Evolutionary conservation across 2,797 vertebrate species (phyloP), one percentile per base, ranked within the genome.

Genomic region (Emydoidea blandingii): DNA sequence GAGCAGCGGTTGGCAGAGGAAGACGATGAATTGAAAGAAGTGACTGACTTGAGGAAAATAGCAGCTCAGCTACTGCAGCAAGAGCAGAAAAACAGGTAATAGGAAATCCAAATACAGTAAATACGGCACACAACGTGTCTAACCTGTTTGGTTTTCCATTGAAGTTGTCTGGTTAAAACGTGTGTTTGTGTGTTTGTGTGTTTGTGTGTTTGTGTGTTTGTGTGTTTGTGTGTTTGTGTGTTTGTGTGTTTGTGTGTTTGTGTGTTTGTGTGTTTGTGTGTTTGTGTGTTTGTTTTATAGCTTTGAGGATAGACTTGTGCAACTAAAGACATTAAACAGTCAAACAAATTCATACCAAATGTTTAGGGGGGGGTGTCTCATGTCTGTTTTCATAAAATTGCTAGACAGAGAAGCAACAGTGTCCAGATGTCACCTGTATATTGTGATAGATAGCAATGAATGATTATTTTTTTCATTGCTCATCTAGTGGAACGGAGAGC

Each of bases 41-140:
- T 99, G 87, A 98, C 99, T 94, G 99, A 99, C 96, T 97, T 99
- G 97, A 99, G 99, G 98, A 99, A 99, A 98, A 99, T 99, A 85
- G 99, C 99, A 9, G 99, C 99, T 87, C 99, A 99, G 93, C 98
- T 99, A 89, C 90, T 99, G 94, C 99, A 99, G 96, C 99, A 99
- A 97, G 99, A 99, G 91, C 99, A 99, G 95, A 99, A 99, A 97
- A 99, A 99, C 98, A 99, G 99, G 99, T 99, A 62, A 34, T 62
- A 62, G 15, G 34, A 62, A 62, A 62, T 34, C 59, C 59, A 62
- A 62, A 34, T 62, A 21, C 50, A 96, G 2, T 76, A 68, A 50
- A 50, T 6, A 50, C 6, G 50, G 50, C 50, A 15, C 50, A 16
- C 50, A 50, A 50, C 15, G 6, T 14, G 5, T 50, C 50, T 50